phyloP scores from a whole-genome alignment of 2,888 invertebrate species.

The Hermodice carunculata region DNA sequence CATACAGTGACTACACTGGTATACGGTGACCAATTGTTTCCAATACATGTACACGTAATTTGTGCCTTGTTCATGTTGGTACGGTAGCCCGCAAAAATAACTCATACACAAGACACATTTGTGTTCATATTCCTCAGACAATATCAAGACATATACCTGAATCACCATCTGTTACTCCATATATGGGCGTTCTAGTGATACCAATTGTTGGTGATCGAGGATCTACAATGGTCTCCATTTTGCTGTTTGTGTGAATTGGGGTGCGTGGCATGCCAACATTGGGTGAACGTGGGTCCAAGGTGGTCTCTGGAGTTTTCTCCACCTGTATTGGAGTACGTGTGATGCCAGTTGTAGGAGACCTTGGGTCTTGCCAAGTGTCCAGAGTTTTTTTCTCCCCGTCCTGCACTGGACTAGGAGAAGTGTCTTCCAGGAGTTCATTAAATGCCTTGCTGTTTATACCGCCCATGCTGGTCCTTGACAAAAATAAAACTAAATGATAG shows the following conservation, averaged over 20 bases:
- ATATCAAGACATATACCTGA: no score
- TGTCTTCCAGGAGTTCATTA: slow-evolving; percentile 2
- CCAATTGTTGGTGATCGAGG: slow-evolving; percentile 30
- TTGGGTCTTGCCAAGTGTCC: slow-evolving; percentile 38
- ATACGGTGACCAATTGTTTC: no score
- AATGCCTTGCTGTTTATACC: background rate
- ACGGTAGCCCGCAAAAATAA: no score
- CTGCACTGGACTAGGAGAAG: background rate
- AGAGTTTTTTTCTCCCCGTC: background rate
- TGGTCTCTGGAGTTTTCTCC: slow-evolving; percentile 43
- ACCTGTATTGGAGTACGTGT: slow-evolving; percentile 55
- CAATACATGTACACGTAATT: no score
- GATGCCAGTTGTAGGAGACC: slow-evolving; percentile 52
- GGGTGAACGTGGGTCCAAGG: slow-evolving; percentile 15
- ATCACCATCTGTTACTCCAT: slow-evolving; percentile 23
- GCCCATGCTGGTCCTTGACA: slow-evolving; percentile 11
- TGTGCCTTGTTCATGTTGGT: no score
- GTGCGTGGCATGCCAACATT: slow-evolving; percentile 4
- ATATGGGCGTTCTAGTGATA: slow-evolving; percentile 27
- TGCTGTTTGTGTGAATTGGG: no score
- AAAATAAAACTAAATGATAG: background rate
- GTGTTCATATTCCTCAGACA: no score
- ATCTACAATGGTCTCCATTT: slow-evolving; percentile 15
- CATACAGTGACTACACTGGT: no score
- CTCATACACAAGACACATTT: no score